Base-by-base conservation (phyloP, 2,888 invertebrate species). In the Drosophila macrothrix region DNA sequence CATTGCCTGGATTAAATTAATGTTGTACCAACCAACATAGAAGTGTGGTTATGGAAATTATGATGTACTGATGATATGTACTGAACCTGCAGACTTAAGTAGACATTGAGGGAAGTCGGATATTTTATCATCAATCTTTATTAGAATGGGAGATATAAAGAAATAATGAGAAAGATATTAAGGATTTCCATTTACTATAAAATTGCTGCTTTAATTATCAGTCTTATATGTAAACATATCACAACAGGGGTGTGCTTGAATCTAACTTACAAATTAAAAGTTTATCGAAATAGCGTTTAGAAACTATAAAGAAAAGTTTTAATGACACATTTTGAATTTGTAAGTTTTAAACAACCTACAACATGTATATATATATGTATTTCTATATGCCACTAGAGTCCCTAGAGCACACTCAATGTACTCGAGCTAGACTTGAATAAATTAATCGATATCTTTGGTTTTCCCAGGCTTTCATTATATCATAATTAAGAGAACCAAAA, bases 401-500 rank as follows among this genome's bases (percentile, higher is more conserved):
- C 29, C 6, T 1, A 16, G 9, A 5, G 67, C 25, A 22, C 25
- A 16, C 22, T 54, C 39, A 28, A 25, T 67, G 37, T 35, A 37
- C 35, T 31, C 37, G 37, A 22, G 39, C 19, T 69, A 2, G 16
- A 39, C 29, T 56, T 56, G 49, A 39, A 50, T 39, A 55, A 33
- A 33, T 33, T 12, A 39, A 69, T 56, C 56, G 49, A 56, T 67
- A 9, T 69, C 19, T 39, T 49, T 37, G 25, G 53, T 2, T 46
- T 39, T 29, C 3, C 22, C 22, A 3, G n/a, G 16, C 14, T 7
- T 22, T 55, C 55, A 68, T 41, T 70, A 41, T 29, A 25, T 70
- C n/a, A 70, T 35, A 50, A 70, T 55, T 68, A 68, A 22, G 37
- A 37, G 46, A 22, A 19, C n/a, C 31, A 33, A 25, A 50, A 29